These are phyloP conservation scores for Scytalopus superciliaris DNA, from an alignment of 2,113 vertebrate genomes.

Conservation along the genomic window DNA sequence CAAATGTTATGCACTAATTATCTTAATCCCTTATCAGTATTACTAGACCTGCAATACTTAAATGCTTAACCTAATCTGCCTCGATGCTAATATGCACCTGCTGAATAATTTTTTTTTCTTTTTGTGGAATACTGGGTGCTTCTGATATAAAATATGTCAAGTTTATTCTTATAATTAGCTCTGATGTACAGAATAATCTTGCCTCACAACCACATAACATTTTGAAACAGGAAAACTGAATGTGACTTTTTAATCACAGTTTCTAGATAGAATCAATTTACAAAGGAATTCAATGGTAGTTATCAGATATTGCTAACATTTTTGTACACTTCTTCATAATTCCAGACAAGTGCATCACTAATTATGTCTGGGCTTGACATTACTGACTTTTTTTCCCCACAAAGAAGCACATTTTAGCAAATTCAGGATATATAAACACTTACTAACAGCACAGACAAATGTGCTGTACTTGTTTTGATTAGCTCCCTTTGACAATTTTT, in stretches of 20 bases:
- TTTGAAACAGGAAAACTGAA: not conserved
- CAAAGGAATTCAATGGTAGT: not conserved
- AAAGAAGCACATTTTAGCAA: not conserved
- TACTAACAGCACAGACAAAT: not conserved
- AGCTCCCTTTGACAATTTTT: not conserved
- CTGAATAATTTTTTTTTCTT: not conserved
- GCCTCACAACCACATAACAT: not conserved
- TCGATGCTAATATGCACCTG: not conserved
- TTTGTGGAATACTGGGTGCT: not conserved
- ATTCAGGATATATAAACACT: not conserved
- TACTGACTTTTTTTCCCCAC: not conserved
- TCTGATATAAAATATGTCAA: not conserved
- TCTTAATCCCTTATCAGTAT: not conserved
- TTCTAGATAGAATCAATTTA: not conserved
- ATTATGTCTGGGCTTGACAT: not conserved
- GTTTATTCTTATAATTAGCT: not conserved
- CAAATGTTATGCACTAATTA: not conserved
- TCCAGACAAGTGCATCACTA: not conserved
- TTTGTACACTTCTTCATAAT: not conserved
- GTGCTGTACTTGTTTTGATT: not conserved
- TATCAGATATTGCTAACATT: not conserved
- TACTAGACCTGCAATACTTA: not conserved
- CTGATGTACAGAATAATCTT: not conserved
- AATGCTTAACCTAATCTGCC: not conserved
- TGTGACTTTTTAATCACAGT: not conserved